Percentiles rank a stretch among this genome's conserved stretches.
Evolutionary conservation across 2,888 invertebrate genomes (phyloP).

Genomic region (Pyrochroa serraticornis): DNA sequence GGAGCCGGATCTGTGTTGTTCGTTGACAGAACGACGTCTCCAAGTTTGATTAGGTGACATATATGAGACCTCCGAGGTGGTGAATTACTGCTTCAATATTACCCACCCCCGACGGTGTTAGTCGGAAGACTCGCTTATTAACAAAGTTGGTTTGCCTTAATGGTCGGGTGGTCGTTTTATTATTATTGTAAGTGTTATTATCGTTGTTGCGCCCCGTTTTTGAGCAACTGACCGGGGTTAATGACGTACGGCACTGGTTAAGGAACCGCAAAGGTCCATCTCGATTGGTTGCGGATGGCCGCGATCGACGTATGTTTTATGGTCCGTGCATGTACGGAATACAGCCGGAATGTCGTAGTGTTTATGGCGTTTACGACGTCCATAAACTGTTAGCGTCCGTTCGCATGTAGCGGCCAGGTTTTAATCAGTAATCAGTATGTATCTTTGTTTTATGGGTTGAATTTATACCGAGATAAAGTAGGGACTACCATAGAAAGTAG

Average conservation of each 20-base stretch:
- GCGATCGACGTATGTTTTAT: constrained; percentile 33
- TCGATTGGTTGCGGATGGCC: constrained; percentile 12
- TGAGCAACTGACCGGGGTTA: too few relatives aligned
- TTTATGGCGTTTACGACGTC: constrained; percentile 55
- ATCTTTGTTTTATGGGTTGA: constrained; percentile 53
- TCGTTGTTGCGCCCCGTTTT: too few relatives aligned
- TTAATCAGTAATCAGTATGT: constrained; percentile 58
- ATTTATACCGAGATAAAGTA: constrained; percentile 52
- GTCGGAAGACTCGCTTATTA: constrained; percentile 23
- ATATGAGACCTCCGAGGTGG: constrained; percentile 53
- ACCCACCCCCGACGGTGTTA: constrained; percentile 25
- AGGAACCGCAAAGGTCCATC: constrained; percentile 23
- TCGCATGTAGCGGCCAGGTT: constrained; percentile 52
- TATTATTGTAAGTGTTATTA: constrained; percentile 3
- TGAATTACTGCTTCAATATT: constrained; percentile 54
- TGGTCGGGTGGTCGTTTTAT: constrained; percentile 3
- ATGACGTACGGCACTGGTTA: constrained; percentile 13
- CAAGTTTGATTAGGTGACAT: constrained; percentile 59
- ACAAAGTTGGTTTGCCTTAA: not conserved
- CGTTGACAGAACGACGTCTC: constrained; percentile 46
- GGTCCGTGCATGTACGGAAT: constrained; percentile 30
- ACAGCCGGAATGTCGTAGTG: constrained; percentile 51
- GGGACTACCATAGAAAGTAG: constrained; percentile 48
- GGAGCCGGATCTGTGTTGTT: constrained; percentile 38
- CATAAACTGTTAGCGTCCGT: constrained; percentile 53